Percentiles rank a stretch among this genome's conserved stretches.
These are phyloP conservation scores for Patiria pectinifera DNA, from an alignment of 53 echinoderm and acorn worm genomes.

Conservation along the genomic window DNA sequence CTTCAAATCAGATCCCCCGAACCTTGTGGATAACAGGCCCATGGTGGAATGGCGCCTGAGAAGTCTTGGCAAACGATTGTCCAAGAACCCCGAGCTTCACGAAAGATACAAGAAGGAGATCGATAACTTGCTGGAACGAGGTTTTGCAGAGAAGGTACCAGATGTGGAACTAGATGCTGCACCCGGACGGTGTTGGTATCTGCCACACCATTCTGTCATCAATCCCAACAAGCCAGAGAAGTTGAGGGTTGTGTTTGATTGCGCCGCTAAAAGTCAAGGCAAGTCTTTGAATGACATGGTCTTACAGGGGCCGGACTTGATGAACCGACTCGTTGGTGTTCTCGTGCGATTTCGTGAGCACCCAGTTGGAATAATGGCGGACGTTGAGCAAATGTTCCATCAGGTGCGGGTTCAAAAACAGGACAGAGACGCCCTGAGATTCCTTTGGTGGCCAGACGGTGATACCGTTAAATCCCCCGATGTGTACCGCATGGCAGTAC, in stretches of 20 bases:
- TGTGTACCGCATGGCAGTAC: slow-evolving; percentile 69
- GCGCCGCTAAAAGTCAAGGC: slow-evolving; percentile 60
- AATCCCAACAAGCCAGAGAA: slow-evolving; percentile 65
- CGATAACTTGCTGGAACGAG: slow-evolving; percentile 30
- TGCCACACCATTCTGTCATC: slow-evolving; percentile 72
- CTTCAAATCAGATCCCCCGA: no score
- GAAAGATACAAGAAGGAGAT: not conserved
- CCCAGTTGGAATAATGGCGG: slow-evolving; percentile 63
- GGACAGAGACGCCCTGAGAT: slow-evolving; percentile 64
- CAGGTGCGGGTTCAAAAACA: slow-evolving; percentile 41
- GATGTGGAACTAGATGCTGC: not conserved
- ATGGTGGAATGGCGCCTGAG: not conserved
- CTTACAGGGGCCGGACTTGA: slow-evolving; percentile 70
- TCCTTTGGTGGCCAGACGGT: slow-evolving; percentile 69
- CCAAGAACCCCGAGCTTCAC: not conserved
- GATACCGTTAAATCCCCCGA: not conserved
- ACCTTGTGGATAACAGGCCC: not conserved
- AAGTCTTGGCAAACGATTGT: slow-evolving; percentile 16
- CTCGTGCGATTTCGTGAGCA: slow-evolving; percentile 60
- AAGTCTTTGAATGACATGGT: slow-evolving; percentile 64
- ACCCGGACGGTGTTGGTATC: slow-evolving; percentile 53
- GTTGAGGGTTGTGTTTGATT: slow-evolving; percentile 69
- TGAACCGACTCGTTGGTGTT: slow-evolving; percentile 59
- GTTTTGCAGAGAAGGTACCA: slow-evolving; percentile 54
- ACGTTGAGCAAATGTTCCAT: slow-evolving; percentile 77